A percentile compares a stretch with the other conserved stretches of the same genome.
Evolutionary conservation across 1,140 invertebrate species (phyloP).

Genomic region (Bombus affinis): DNA sequence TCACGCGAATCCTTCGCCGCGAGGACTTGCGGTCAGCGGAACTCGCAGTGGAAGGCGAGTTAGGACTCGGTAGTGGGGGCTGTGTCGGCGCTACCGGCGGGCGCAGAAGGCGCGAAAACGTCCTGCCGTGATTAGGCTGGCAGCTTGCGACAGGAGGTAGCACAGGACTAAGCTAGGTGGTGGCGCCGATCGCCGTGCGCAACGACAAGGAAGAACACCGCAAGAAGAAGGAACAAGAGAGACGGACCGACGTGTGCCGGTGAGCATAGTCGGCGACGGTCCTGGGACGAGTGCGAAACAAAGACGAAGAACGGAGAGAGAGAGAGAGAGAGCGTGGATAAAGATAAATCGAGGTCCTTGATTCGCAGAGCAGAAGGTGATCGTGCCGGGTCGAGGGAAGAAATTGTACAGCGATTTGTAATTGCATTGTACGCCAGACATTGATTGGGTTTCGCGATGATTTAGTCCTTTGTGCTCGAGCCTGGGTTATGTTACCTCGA

Average conservation of each 20-base stretch:
- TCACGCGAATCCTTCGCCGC: slow-evolving; percentile 18
- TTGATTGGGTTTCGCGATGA: slow-evolving; percentile 27
- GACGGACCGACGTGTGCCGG: slow-evolving; percentile 38
- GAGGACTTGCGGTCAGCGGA: slow-evolving; percentile 9
- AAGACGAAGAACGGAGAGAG: slow-evolving; percentile 54
- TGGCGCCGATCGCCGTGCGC: slow-evolving; percentile 44
- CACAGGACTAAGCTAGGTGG: slow-evolving; percentile 78
- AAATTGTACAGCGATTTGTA: slow-evolving; percentile 18
- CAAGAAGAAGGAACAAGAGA: neutral
- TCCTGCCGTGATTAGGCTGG: slow-evolving; percentile 78
- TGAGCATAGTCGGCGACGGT: slow-evolving; percentile 42
- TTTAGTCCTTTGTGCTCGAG: slow-evolving; percentile 7
- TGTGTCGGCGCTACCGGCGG: slow-evolving; percentile 64
- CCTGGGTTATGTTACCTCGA: neutral
- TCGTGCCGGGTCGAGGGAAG: neutral
- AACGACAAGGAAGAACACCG: slow-evolving; percentile 25
- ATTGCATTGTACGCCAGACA: slow-evolving; percentile 13
- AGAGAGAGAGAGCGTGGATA: neutral
- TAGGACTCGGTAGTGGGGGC: slow-evolving; percentile 20
- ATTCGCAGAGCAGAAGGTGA: slow-evolving; percentile 19
- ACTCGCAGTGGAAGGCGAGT: neutral
- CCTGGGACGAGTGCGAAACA: slow-evolving; percentile 46
- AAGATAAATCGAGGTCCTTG: slow-evolving; percentile 31
- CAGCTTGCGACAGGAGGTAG: slow-evolving; percentile 74
- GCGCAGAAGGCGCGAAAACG: slow-evolving; percentile 74